Base-by-base conservation (phyloP, 1,140 invertebrate genomes). In the Neodiprion pinetum region DNA sequence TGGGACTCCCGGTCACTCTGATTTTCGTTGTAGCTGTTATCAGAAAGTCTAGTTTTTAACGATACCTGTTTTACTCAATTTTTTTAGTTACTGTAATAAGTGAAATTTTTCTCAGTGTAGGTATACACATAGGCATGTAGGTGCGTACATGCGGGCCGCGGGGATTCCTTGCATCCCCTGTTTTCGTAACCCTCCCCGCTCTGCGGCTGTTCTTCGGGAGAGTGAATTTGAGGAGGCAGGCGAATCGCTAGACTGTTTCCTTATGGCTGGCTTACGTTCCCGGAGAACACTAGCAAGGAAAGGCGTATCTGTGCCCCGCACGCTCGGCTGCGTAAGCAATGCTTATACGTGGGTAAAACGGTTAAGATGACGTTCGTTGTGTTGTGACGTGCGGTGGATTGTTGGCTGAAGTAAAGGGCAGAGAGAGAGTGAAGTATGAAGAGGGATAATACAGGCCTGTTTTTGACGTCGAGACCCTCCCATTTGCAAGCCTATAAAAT, bases 401-500 rank as follows among this genome's bases (percentile, higher is more conserved):
- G 40, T 12, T 69, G 67, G 61, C 17, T 7, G 21, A 69, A 69
- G 67, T 69, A 61, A 14, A 61, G 53, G 53, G 53, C 53, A 61
- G 11, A 3, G 5, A 61, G 11, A 3, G 5, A 47, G 40, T 21
- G 67, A 69, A 69, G 40, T 69, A 69, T 12, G 17, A 61, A 69
- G 72, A 72, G 69, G 71, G 71, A 75, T 40, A 40, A 40, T 23
- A 12, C 23, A 72, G 53, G 70, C 68, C 74, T 75, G 74, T 67
- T 40, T 47, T 21, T 72, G 74, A 75, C 74, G 71, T 67, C 47
- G 49, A 47, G 14, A 47, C 48, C 28, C 21, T 69, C 67, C 48
- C 61, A 14, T 67, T 69, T 47, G 61, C 79, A 66, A 71, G 72
- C 75, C 80, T 81, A 82, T 83, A 81, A 83, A 83, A 74, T 80